Evolutionary conservation across 2,113 vertebrate genomes (phyloP).

Genomic region (Craseonycteris thonglongyai): DNA sequence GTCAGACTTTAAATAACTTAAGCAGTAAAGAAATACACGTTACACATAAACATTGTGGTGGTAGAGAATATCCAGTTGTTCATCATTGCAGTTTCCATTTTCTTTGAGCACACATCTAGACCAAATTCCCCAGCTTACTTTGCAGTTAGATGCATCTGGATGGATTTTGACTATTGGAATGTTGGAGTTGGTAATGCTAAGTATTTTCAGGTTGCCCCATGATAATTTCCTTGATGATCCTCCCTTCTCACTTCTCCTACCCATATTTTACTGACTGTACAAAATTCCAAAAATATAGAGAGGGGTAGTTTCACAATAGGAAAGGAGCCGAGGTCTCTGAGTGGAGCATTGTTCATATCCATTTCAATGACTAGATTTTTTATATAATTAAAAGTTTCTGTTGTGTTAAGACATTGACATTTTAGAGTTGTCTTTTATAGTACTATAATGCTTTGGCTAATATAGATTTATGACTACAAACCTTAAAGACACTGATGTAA

Average conservation of each 20-base stretch:
- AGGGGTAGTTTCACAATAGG: background rate
- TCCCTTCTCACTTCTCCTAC: background rate
- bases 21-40: background rate
- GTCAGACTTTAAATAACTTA: background rate
- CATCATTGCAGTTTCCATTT: background rate
- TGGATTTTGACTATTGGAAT: background rate
- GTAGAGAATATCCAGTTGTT: background rate
- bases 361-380: background rate
- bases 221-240: background rate
- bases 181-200: background rate
- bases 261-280: background rate
- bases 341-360: background rate
- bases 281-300: background rate
- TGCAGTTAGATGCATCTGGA: background rate
- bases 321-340: background rate
- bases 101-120: background rate
- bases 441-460: background rate
- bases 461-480: background rate
- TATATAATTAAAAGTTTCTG: background rate
- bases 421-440: background rate
- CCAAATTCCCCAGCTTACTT: background rate
- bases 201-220: background rate
- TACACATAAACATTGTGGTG: background rate
- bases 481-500: background rate
- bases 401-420: background rate